A percentile compares a stretch with the other conserved stretches of the same genome.
Conservation (phyloP, 2,797 vertebrate species). For the Pseudochromis fuscus region DNA sequence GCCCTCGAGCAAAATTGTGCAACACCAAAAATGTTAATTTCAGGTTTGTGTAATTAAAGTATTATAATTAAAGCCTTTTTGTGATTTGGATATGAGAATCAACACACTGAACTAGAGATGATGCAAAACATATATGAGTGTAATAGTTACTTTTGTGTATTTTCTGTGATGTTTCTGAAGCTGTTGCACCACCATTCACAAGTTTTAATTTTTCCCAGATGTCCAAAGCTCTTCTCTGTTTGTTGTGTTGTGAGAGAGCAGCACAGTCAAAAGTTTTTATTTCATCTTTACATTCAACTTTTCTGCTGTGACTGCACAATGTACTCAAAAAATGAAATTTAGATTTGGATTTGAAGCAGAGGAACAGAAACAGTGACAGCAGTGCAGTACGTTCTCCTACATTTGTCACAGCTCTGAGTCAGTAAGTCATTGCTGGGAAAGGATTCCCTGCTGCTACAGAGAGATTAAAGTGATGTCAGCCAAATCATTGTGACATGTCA, state of each 20-base stretch:
- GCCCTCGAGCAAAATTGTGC: neutral
- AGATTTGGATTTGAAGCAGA: too few relatives aligned
- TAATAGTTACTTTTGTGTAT: neutral
- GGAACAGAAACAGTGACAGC: too few relatives aligned
- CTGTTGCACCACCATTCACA: slow-evolving; percentile 7
- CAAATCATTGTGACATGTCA: slow-evolving; percentile 65
- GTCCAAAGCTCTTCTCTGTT: neutral
- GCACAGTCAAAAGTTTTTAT: neutral
- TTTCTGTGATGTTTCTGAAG: neutral
- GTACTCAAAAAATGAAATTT: too few relatives aligned
- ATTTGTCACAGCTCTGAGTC: slow-evolving; percentile 50
- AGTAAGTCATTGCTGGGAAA: slow-evolving; percentile 60
- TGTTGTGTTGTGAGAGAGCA: neutral
- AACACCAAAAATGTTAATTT: slow-evolving; percentile 1
- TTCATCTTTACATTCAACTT: neutral
- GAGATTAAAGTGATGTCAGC: slow-evolving; percentile 60
- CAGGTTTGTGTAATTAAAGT: slow-evolving; percentile 1
- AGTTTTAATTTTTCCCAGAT: slow-evolving; percentile 7
- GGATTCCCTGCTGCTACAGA: slow-evolving; percentile 39
- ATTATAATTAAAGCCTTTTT: neutral
- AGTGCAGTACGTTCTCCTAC: slow-evolving; percentile 19
- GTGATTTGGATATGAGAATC: neutral
- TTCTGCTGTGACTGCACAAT: neutral
- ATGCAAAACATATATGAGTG: neutral
- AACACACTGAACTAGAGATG: too few relatives aligned